Evolutionary conservation across 2,888 invertebrate species (phyloP).

Genomic region (Agrotis ipsilon): DNA sequence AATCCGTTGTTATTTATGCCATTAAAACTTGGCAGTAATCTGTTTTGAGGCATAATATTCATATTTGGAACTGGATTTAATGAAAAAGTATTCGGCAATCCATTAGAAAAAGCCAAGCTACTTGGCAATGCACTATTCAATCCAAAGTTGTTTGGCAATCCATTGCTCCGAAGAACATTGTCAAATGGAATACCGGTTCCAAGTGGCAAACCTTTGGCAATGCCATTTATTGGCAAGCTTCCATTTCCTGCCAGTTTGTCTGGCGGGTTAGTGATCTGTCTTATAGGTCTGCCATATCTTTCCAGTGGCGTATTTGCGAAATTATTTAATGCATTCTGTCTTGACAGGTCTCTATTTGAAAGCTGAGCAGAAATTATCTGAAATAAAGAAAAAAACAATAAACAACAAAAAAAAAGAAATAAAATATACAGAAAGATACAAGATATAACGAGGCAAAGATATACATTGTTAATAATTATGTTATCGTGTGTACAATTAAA

Average conservation of each 20-base stretch:
- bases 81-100: too few relatives aligned
- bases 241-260: conserved; percentile 1
- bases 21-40: not conserved
- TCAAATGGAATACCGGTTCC: conserved; percentile 13
- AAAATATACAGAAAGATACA: too few relatives aligned
- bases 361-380: conserved; percentile 69
- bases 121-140: conserved; percentile 9
- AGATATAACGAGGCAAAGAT: too few relatives aligned
- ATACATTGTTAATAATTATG: too few relatives aligned
- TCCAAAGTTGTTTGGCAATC: conserved; percentile 2
- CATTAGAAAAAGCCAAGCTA: too few relatives aligned
- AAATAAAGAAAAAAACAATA: conserved; percentile 13
- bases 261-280: conserved; percentile 33
- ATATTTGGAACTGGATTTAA: conserved; percentile 3
- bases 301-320: conserved; percentile 1
- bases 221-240: conserved; percentile 11
- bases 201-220: conserved; percentile 2
- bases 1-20: not conserved
- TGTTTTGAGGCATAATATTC: not conserved
- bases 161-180: conserved; percentile 14
- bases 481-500: too few relatives aligned
- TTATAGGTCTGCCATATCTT: conserved; percentile 26
- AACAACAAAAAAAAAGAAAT: not conserved
- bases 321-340: conserved; percentile 49
- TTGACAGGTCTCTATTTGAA: conserved; percentile 41